Base-by-base conservation (phyloP, 1,140 invertebrate genomes). In the Caenorhabditis inopinata region DNA sequence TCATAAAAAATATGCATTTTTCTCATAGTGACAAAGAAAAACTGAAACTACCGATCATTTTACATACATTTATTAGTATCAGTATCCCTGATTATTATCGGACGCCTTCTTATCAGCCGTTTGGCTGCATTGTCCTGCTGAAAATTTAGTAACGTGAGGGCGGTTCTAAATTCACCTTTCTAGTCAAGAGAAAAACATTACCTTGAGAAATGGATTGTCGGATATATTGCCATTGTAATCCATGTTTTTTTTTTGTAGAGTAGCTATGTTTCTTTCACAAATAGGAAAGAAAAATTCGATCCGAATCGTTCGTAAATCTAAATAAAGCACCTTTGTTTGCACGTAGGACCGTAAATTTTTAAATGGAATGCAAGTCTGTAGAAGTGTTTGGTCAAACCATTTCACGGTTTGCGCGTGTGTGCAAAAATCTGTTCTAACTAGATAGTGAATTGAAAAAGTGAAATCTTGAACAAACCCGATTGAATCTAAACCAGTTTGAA, bases 61-160 rank as follows among this genome's bases (percentile, higher is more conserved):
- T 42, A 14, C 38, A 7, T 42, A 68, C 58, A 21, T 68, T 68
- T 68, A 7, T 68, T 68, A 9, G 58, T 68, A 32, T 68, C 58
- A 5, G 58, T 68, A 68, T 68, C 58, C 32, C 58, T n/a, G 27
- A 68, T 68, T 16, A 68, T 38, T 1, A 68, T 68, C 16, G 58
- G 58, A 7, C 58, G 58, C 25, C 58, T 29, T 21, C 58, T 68
- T 68, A 68, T 68, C 58, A 68, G 38, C 3, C 58, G 58, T 18
- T 68, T 68, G 29, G 32, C 58, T 16, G 58, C 58, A 21, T 42
- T 68, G 58, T 68, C 58, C n/a, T 68, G 58, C 58, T 68, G 58
- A 68, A 68, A 68, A 68, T 29, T 12, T 14, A 18, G 38, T 7
- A 68, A 68, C 9, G n/a, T 29, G 58, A 32, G n/a, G 58, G 58